These are phyloP conservation scores for Fistularia tabacaria DNA, from an alignment of 2,797 vertebrate genomes.

Conservation along the genomic window DNA sequence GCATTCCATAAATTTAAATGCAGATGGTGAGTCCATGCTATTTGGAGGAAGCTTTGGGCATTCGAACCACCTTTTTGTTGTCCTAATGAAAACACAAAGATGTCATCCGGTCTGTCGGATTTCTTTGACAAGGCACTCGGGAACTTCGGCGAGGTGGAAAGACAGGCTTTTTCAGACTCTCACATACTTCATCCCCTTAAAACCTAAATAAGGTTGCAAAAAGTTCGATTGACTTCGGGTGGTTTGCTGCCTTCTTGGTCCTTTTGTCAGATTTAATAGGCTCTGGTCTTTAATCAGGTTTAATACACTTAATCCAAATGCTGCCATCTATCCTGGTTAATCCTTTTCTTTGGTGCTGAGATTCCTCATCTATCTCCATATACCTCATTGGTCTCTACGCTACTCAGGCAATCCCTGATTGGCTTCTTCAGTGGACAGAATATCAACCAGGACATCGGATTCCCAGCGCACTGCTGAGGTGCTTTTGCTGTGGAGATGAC, in stretches of 20 bases:
- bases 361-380: slow-evolving; percentile 39
- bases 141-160: too few species aligned
- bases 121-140: neutral
- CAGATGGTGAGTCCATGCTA: slow-evolving; percentile 6
- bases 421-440: slow-evolving; percentile 28
- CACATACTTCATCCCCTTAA: neutral
- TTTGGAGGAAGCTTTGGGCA: slow-evolving; percentile 4
- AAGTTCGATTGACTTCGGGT: slow-evolving; percentile 20
- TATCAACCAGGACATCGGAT: slow-evolving; percentile 35
- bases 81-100: slow-evolving; percentile 13
- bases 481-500: slow-evolving; percentile 19
- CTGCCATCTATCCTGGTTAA: slow-evolving; percentile 46
- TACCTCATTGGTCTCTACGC: slow-evolving; percentile 26
- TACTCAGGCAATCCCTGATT: slow-evolving; percentile 26
- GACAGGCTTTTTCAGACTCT: neutral
- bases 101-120: neutral
- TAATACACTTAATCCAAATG: slow-evolving; percentile 38
- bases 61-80: neutral
- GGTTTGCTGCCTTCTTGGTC: neutral
- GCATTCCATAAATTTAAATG: slow-evolving; percentile 16
- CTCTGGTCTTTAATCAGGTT: slow-evolving; percentile 20
- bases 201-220: slow-evolving; percentile 1
- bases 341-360: slow-evolving; percentile 22
- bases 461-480: slow-evolving; percentile 24
- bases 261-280: neutral